Evolutionary conservation across 2,888 invertebrate genomes (phyloP), one percentile per base, ranked within the genome.

Genomic region (Orthosia incerta): DNA sequence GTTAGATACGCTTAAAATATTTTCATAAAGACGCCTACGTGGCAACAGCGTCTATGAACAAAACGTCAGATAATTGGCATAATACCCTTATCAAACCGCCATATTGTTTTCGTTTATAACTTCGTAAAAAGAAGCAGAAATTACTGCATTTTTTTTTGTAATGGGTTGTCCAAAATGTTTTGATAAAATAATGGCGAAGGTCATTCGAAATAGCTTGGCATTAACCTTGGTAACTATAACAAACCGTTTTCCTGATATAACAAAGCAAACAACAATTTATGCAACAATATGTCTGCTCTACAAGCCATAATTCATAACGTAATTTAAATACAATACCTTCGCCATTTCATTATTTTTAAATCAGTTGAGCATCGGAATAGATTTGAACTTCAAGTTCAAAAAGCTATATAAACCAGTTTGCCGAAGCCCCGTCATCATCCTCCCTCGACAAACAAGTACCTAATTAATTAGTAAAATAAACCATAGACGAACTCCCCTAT

Each of bases 391-490:
- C 46, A 16, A 75, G 76, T 48, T 67, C 57, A 39, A 63, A 65
- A 68, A 77, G 63, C 72, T 67, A 39, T 74, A 61, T 70, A 76
- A 81, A 71, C 67, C 77, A 68, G 64, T 70, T 83, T 69, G 66
- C 56, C 63, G 73, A 83, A 87, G 84, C 83, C 80, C 82, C 85
- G 82, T 82, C 76, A 83, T 85, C 85, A 81, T 78, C 61, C 76
- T 77, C 85, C 82, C 83, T 84, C 84, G 77, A 86, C 86, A 88
- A 88, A 86, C 83, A 86, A 85, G 79, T 84, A n/a, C n/a, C n/a
- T n/a, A 86, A 88, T 89, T 90, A 89, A 90, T 91, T 88, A 86
- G 74, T 84, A 81, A 87, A 86, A 87, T 81, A 85, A 77, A 76
- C 82, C 74, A 55, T 66, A 79, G 69, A 64, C 75, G 72, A 63